Conservation (phyloP, 2,797 vertebrate species). For the Phataginus tricuspis region DNA sequence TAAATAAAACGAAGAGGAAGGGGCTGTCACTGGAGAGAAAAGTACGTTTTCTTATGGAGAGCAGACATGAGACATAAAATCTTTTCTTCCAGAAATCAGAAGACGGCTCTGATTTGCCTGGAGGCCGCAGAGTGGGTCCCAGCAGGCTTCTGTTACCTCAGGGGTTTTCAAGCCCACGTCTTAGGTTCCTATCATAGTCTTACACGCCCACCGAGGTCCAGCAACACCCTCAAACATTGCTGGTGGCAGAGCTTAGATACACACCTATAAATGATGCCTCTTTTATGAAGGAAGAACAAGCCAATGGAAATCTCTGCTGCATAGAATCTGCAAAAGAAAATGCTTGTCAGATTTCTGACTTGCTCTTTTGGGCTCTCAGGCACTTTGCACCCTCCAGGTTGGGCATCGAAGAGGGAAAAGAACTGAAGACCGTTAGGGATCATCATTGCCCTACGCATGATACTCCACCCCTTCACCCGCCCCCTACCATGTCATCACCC, state of each 20-base stretch:
- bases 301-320: constrained; percentile 98
- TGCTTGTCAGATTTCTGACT: not conserved
- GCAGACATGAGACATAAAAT: not conserved
- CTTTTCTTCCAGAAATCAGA: not conserved
- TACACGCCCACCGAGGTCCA: not conserved
- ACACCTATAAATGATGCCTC: constrained; percentile 96
- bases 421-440: not conserved
- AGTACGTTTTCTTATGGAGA: not conserved
- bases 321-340: constrained; percentile 92
- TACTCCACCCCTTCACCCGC: not conserved
- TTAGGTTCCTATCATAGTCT: not conserved
- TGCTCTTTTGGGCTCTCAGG: not conserved
- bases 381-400: not conserved
- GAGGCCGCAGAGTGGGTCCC: not conserved
- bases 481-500: not conserved
- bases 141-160: not conserved
- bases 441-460: fast-evolving
- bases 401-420: not conserved
- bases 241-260: constrained; percentile 33
- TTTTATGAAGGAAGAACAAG: constrained; percentile 95
- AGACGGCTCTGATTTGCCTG: not conserved
- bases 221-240: not conserved
- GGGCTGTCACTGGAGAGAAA: not conserved
- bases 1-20: not conserved
- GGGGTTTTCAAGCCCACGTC: not conserved